Evolutionary conservation across 2,888 invertebrate species (phyloP), one percentile per base, ranked within the genome.

Genomic region (Phymatocera aterrima): DNA sequence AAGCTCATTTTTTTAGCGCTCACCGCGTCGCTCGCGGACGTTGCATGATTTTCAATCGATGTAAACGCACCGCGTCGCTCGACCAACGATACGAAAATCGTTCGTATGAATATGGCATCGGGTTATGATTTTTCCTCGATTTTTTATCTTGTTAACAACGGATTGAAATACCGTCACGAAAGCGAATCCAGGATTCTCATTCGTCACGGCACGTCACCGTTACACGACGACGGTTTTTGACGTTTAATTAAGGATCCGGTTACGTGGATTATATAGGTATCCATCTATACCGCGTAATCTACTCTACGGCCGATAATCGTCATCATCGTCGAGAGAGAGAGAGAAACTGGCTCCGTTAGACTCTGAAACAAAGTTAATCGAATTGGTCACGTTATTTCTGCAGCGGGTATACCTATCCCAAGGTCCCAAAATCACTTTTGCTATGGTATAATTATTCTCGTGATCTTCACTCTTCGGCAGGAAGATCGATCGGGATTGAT

Each of bases 221-320:
- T n/a, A n/a, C n/a, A n/a, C n/a, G n/a, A 28, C 4, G 4, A 40
- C 40, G 57, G 21, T 28, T 28, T 28, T 57, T 28, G 3, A 57
- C 57, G 57, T 28, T 57, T 15, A 57, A 64, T 64, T 34, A 64
- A 64, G 8, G n/a, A 10, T 28, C 28, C 28, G 6, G 37, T 64
- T 64, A 64, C 61, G 61, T 37, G 18, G 8, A 64, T 64, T 12
- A 64, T 37, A n/a, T n/a, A n/a, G n/a, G n/a, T n/a, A n/a, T n/a
- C n/a, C n/a, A n/a, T n/a, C n/a, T n/a, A n/a, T n/a, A n/a, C 61
- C 24, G 2, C 18, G 37, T 37, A 64, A 64, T 64, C 61, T 64
- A 15, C 18, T 6, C 3, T 43, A 12, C 6, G 18, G n/a, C 34
- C 18, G 18, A 37, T 37, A 18, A 64, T 64, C 31, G 61, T n/a